These are phyloP conservation scores for Gymnoscelis rufifasciata DNA, from an alignment of 2,888 invertebrate species.

Conservation along the genomic window DNA sequence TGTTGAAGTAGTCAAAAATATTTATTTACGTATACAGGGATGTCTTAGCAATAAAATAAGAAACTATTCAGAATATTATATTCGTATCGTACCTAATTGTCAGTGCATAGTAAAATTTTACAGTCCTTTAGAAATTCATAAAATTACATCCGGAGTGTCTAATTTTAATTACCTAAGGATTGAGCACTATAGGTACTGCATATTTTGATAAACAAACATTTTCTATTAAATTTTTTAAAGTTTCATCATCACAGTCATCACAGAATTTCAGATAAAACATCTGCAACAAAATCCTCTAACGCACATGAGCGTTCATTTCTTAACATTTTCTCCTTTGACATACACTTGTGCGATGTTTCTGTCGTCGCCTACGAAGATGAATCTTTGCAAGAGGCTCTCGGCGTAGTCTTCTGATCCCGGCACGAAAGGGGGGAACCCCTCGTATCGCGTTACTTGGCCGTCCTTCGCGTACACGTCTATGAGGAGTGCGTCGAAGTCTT, in stretches of 20 bases:
- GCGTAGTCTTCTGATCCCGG: slow-evolving; percentile 60
- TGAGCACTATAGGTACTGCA: too few relatives aligned
- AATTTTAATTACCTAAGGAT: too few relatives aligned
- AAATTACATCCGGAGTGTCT: too few relatives aligned
- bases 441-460: slow-evolving; percentile 75
- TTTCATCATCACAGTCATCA: neutral
- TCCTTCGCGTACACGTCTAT: slow-evolving; percentile 80
- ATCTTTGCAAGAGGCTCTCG: slow-evolving; percentile 84
- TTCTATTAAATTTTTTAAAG: neutral
- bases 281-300: neutral
- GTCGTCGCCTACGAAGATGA: slow-evolving; percentile 89
- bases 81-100: too few relatives aligned
- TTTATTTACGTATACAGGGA: neutral
- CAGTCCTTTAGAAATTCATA: too few relatives aligned
- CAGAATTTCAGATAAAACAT: neutral
- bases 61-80: too few relatives aligned
- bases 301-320: slow-evolving; percentile 4
- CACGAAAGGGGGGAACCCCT: slow-evolving; percentile 30
- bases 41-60: too few relatives aligned
- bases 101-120: too few relatives aligned
- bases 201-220: too few relatives aligned
- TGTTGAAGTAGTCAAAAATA: too few relatives aligned
- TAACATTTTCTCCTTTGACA: slow-evolving; percentile 81
- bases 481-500: slow-evolving; percentile 92
- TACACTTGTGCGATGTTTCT: slow-evolving; percentile 88